A percentile compares a stretch with the other conserved stretches of the same genome.
phyloP scores from a whole-genome alignment of 2,888 invertebrate species.

The Agapostemon virescens region DNA sequence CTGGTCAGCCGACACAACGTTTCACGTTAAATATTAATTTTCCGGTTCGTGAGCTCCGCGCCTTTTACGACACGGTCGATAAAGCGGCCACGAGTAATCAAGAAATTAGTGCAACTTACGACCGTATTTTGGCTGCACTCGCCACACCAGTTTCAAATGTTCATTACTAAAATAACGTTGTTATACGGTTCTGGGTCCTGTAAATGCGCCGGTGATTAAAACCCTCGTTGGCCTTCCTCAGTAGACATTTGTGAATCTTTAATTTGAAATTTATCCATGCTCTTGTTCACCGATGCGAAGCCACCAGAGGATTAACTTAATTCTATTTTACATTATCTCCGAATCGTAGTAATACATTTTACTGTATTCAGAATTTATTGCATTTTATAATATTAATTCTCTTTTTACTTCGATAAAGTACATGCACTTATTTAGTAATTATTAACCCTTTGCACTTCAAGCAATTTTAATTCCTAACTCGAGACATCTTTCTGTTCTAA shows the following conservation, averaged over 20 bases:
- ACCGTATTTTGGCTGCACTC: slow-evolving; percentile 5
- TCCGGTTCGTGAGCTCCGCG: slow-evolving; percentile 50
- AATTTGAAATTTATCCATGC: not conserved
- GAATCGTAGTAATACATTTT: not conserved
- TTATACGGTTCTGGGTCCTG: slow-evolving; percentile 14
- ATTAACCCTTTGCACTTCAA: no score
- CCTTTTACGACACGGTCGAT: slow-evolving; percentile 54
- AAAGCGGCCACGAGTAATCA: slow-evolving; percentile 57
- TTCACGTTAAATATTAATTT: slow-evolving; percentile 65
- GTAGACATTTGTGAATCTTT: not conserved
- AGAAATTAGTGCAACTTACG: slow-evolving; percentile 50
- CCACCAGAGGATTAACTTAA: not conserved
- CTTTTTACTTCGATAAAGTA: no score
- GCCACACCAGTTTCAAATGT: slow-evolving; percentile 9
- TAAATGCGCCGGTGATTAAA: not conserved
- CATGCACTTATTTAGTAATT: no score
- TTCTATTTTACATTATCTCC: not conserved
- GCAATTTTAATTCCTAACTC: no score
- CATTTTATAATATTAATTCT: not conserved
- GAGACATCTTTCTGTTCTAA: no score
- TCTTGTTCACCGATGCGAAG: not conserved
- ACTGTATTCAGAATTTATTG: not conserved
- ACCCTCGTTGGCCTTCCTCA: not conserved
- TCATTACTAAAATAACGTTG: slow-evolving; percentile 24
- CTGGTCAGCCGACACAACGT: slow-evolving; percentile 30